Evolutionary conservation across 2,797 vertebrate species (phyloP).

Genomic region (Spheniscus humboldti): DNA sequence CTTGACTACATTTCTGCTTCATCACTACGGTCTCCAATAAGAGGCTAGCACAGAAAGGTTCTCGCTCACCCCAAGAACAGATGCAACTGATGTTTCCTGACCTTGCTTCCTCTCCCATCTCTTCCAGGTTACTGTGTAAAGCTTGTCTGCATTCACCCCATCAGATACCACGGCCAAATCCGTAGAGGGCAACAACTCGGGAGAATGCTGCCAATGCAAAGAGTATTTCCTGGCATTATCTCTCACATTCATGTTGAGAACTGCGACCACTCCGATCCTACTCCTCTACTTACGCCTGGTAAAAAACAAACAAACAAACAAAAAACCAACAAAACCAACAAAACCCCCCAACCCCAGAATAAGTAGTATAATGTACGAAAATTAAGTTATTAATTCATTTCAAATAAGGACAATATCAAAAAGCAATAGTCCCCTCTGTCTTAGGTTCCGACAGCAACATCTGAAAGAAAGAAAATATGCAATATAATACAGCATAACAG

Average conservation of each 20-base stretch:
- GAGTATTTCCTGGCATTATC: slow-evolving; percentile 76
- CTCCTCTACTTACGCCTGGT: slow-evolving; percentile 15
- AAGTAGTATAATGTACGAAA: not conserved
- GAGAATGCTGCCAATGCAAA: slow-evolving; percentile 78
- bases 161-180: slow-evolving; percentile 70
- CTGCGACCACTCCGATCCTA: slow-evolving; percentile 76
- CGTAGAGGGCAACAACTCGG: slow-evolving; percentile 74
- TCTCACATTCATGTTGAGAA: slow-evolving; percentile 83
- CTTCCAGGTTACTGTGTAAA: slow-evolving; percentile 78
- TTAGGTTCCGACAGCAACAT: not conserved
- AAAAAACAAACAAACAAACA: not conserved
- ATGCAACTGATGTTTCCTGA: not conserved
- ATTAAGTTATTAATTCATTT: not conserved
- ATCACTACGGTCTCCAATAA: not conserved
- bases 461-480: not conserved
- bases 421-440: not conserved
- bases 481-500: not conserved
- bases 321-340: too few species aligned
- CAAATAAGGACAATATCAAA: not conserved
- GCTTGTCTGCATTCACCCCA: slow-evolving; percentile 80
- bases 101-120: not conserved
- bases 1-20: not conserved
- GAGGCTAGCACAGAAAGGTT: not conserved
- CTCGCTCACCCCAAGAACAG: not conserved
- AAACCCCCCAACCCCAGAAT: not conserved